phyloP scores from a whole-genome alignment of 2,113 vertebrate genomes.

The Phylloscopus trochiloides region DNA sequence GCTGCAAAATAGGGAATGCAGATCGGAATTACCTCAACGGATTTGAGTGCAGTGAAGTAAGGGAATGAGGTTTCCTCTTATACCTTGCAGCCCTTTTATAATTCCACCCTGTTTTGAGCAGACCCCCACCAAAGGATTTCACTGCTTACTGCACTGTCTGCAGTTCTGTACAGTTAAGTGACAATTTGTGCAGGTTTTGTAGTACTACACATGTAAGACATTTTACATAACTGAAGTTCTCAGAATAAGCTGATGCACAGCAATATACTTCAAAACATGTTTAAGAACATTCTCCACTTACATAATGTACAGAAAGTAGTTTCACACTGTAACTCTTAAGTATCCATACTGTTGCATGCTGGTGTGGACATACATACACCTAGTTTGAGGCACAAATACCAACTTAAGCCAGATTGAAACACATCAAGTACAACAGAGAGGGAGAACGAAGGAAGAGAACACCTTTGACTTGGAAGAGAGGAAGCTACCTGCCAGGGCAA shows the following conservation, averaged over 20 bases:
- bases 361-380: not conserved
- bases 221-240: not conserved
- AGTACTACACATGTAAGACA: not conserved
- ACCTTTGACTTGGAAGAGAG: not conserved
- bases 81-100: not conserved
- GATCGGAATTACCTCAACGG: not conserved
- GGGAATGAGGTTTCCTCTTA: not conserved
- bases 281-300: not conserved
- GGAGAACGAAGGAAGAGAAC: not conserved
- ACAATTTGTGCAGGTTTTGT: not conserved
- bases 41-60: not conserved
- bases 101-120: not conserved
- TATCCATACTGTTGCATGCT: not conserved
- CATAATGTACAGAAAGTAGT: not conserved
- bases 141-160: not conserved
- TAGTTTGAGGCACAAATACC: not conserved
- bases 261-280: not conserved
- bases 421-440: not conserved
- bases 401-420: not conserved
- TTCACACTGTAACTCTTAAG: not conserved
- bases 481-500: not conserved
- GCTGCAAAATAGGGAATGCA: not conserved
- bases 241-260: not conserved
- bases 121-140: not conserved
- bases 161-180: not conserved